Conservation (phyloP, 2,888 invertebrate genomes). For the Ferdinandea cuprea region DNA sequence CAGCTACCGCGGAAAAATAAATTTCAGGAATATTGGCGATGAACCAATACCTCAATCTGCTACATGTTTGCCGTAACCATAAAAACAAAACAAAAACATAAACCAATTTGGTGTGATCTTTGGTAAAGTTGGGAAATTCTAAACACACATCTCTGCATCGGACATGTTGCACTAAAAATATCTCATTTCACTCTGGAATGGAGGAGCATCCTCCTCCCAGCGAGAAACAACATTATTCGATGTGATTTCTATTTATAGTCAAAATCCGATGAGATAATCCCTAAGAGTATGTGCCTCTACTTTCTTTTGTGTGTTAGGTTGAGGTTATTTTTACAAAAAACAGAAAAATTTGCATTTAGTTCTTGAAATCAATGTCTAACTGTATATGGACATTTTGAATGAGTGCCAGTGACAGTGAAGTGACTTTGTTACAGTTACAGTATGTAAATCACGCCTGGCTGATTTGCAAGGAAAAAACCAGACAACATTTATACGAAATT, state of each 20-base stretch:
- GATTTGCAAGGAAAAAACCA: slow-evolving; percentile 9
- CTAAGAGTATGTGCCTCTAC: slow-evolving; percentile 24
- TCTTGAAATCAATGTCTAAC: slow-evolving; percentile 29
- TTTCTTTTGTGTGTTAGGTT: slow-evolving; percentile 2
- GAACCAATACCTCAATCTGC: slow-evolving; percentile 39
- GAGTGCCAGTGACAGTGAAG: slow-evolving; percentile 1
- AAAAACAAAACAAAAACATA: background rate
- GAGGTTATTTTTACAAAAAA: slow-evolving; percentile 60
- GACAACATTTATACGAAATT: background rate
- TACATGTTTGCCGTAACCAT: slow-evolving; percentile 24
- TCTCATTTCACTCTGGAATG: slow-evolving; percentile 58
- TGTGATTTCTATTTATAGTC: slow-evolving; percentile 46
- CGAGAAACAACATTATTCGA: background rate
- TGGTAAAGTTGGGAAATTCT: slow-evolving; percentile 6
- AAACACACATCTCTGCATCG: slow-evolving; percentile 24
- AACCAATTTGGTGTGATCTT: slow-evolving; percentile 12
- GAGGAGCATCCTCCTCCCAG: slow-evolving; percentile 23
- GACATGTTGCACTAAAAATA: slow-evolving; percentile 53
- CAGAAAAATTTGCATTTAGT: slow-evolving; percentile 49
- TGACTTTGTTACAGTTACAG: background rate
- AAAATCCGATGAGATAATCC: slow-evolving; percentile 39
- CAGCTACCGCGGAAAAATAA: slow-evolving; percentile 23
- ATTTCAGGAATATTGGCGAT: slow-evolving; percentile 28
- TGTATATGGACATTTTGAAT: slow-evolving; percentile 33
- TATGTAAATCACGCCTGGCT: slow-evolving; percentile 44